Percentiles rank a stretch among this genome's conserved stretches.
These are phyloP conservation scores for Eulemur macaco DNA, from an alignment of 2,113 vertebrate genomes.

Conservation along the genomic window DNA sequence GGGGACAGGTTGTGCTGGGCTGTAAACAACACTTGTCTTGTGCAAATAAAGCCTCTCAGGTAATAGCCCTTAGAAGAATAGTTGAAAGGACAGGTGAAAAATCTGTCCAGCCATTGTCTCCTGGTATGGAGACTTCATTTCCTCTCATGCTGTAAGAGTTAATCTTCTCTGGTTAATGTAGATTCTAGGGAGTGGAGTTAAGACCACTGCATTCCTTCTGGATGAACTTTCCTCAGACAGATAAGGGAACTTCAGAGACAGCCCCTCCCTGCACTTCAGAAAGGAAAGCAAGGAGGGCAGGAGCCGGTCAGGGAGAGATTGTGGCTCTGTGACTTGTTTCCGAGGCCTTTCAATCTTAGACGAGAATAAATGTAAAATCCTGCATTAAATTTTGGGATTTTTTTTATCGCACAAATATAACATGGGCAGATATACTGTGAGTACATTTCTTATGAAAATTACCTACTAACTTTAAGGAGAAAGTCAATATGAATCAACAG, in stretches of 20 bases:
- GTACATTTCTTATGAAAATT: constrained; percentile 23
- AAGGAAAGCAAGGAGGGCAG: background rate
- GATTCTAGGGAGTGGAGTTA: background rate
- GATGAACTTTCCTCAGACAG: background rate
- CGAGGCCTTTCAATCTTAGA: background rate
- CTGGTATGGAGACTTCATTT: background rate
- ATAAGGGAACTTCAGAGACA: background rate
- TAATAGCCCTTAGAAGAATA: background rate
- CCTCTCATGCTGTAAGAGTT: background rate
- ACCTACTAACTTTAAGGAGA: background rate
- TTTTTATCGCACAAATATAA: constrained; percentile 16
- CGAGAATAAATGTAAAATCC: constrained; percentile 12
- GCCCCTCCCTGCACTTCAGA: background rate
- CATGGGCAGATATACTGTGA: background rate
- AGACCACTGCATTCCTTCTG: background rate
- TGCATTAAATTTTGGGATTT: background rate
- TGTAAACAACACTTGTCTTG: background rate
- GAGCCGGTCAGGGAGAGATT: background rate
- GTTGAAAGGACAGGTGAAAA: background rate
- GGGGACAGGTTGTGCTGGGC: background rate
- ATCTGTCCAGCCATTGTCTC: background rate
- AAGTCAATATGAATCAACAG: background rate
- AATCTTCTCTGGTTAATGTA: background rate
- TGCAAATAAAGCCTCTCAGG: background rate
- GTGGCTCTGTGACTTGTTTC: background rate